A percentile compares a stretch with the other conserved stretches of the same genome.
These are phyloP conservation scores for Pollicipes pollicipes DNA, from an alignment of 1,140 invertebrate genomes.

Conservation along the genomic window DNA sequence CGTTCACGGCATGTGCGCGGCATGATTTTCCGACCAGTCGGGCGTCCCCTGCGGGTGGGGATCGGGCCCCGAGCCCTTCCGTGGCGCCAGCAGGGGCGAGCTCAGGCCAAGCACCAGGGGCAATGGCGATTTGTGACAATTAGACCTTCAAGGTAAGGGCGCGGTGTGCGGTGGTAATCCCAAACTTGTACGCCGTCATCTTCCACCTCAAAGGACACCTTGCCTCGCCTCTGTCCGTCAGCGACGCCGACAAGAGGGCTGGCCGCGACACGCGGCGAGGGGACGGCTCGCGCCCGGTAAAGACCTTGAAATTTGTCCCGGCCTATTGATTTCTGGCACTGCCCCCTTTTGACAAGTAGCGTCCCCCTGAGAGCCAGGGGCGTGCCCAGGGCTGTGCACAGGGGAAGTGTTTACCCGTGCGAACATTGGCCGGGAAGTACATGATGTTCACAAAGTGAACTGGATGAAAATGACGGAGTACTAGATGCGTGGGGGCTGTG, in stretches of 20 bases:
- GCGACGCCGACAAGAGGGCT: neutral
- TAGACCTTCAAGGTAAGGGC: neutral
- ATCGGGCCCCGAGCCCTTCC: neutral
- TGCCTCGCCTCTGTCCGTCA: neutral
- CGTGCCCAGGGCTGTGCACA: constrained; percentile 24
- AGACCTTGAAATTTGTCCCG: constrained; percentile 1
- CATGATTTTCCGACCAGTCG: too few relatives aligned
- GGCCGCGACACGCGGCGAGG: neutral
- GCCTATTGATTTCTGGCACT: neutral
- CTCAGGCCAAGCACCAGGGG: too few relatives aligned
- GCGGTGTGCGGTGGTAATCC: too few relatives aligned
- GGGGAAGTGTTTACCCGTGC: too few relatives aligned
- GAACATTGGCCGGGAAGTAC: too few relatives aligned
- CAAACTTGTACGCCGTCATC: too few relatives aligned
- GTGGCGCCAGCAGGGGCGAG: neutral
- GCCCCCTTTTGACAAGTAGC: neutral
- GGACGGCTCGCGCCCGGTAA: neutral
- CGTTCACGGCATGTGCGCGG: neutral
- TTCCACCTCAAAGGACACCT: neutral
- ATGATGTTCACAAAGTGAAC: too few relatives aligned
- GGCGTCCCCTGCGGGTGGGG: too few relatives aligned
- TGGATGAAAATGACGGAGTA: too few relatives aligned
- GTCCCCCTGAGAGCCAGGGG: constrained; percentile 7
- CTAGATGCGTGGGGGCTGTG: too few relatives aligned
- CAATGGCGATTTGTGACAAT: neutral